Base-by-base conservation (phyloP, 2,113 vertebrate species). In the Pseudopodoces humilis region DNA sequence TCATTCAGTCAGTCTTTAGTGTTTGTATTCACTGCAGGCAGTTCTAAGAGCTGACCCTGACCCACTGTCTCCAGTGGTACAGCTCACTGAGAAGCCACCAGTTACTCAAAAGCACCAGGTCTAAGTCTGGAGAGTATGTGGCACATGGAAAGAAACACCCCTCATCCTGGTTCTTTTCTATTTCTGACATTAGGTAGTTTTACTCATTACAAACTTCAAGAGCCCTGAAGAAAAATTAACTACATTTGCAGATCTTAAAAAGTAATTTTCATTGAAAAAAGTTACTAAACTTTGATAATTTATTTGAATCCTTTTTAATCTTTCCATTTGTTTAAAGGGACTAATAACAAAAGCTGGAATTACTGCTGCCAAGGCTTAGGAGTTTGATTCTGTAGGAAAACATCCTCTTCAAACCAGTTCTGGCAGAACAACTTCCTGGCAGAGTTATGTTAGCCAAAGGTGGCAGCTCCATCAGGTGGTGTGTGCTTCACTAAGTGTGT, bases 131-230 rank as follows among this genome's bases (percentile, higher is more conserved):
- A 91, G 15, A n/a, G 19, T 28, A 18, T 1, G 25, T 37, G 62
- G n/a, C 14, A 84, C 46, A 10, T 13, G 21, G 23, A 46, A 83
- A 31, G 35, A 71, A 82, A 64, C 1, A 0, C 0, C 37, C 0
- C 52, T 25, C 13, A 56, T 9, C 21, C 35, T 55, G 3, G 3
- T 11, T 31, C 27, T 8, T 41, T 70, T 87, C 56, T 21, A 52
- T 31, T 56, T 76, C 69, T 64, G 83, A 47, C 20, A 56, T 55
- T 55, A 63, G 11, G 23, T 41, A 23, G 22, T n/a, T 86, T 78
- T 31, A 84, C 11, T 37, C 64, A 14, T 33, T 56, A 30, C 20
- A 75, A 60, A 60, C 41, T 78, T 80, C 56, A 78, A 30, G 44
- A 63, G 43, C 35, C 70, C 19, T 50, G 31, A 62, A 60, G 23